Base-by-base conservation (phyloP, 2,888 invertebrate genomes). In the Agonum fuliginosum region DNA sequence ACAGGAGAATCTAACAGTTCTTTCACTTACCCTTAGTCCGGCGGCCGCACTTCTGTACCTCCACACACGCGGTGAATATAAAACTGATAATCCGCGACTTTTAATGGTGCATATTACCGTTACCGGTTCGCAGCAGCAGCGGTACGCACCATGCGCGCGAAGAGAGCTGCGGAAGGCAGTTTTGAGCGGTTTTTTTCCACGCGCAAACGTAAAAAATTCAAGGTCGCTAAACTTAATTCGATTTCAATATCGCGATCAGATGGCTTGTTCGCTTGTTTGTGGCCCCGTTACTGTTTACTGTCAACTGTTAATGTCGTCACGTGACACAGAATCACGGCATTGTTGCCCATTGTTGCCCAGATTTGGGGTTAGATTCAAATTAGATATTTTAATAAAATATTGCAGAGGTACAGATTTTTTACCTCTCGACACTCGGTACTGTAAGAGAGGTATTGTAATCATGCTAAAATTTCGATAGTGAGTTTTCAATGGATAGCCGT, bases 1-100 rank as follows among this genome's bases (percentile, higher is more conserved):
- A 83, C 83, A 85, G 67, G 3, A 8, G 58, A 17, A 46, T 12
- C 80, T 81, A 79, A 82, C 81, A 81, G 80, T 80, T 74, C 72
- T 65, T 77, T 78, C 78, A 80, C 79, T 79, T 67, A 20, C n/a
- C n/a, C 20, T 8, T 22, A 12, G 6, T 78, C 78, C 27, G 6
- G 34, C 4, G 30, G 14, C 58, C 17, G 58, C 58, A 8, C 30
- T n/a, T 6, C 62, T n/a, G 20, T 27, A 27, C 5, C n/a, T n/a
- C n/a, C 17, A 27, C 46, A 24, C 30, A 27, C 62, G n/a, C 54
- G 8, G 73, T 41, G 43, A 73, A 71, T 74, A 77, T 70, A 80
- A 81, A 80, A 81, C 80, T 81, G 81, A 77, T 80, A 81, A 81
- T 80, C 76, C 80, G 74, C 78, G 80, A 81, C 79, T 80, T 80